Percentiles rank a stretch among this genome's conserved stretches.
These are phyloP conservation scores for Gallinago jamesoni DNA, from an alignment of 2,113 vertebrate genomes.

Conservation along the genomic window DNA sequence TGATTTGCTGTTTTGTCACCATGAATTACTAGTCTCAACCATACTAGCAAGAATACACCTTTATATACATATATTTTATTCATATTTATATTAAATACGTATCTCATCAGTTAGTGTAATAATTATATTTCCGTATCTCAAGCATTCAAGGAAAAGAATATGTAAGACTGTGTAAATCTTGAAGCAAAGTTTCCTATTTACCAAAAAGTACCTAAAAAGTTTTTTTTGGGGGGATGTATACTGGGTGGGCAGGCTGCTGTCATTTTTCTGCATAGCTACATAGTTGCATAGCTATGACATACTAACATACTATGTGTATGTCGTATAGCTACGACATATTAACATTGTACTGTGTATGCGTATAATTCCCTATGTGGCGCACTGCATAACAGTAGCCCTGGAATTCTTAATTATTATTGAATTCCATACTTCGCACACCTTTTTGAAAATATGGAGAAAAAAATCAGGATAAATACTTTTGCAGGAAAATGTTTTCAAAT, in stretches of 20 bases:
- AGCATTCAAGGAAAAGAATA: background rate
- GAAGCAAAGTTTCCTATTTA: background rate
- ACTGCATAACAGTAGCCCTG: background rate
- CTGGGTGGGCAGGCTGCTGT: background rate
- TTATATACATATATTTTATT: conserved; percentile 46
- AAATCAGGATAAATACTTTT: background rate
- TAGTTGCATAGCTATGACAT: background rate
- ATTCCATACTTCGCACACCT: background rate
- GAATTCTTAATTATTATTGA: background rate
- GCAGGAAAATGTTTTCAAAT: background rate
- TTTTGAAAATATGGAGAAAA: background rate
- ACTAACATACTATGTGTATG: background rate
- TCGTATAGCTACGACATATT: background rate
- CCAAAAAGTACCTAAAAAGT: background rate
- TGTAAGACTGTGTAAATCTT: conserved; percentile 7
- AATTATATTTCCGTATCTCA: conserved; percentile 15
- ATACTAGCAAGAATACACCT: background rate
- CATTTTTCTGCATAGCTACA: background rate
- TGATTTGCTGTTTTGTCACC: background rate
- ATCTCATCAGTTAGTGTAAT: background rate
- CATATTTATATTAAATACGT: conserved; percentile 37
- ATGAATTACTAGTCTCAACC: background rate
- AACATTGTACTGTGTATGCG: background rate
- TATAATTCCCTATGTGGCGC: background rate
- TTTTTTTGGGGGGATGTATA: rapidly evolving